Base-by-base conservation (phyloP, 1,140 invertebrate species). In the Ostrea denselamellosa region DNA sequence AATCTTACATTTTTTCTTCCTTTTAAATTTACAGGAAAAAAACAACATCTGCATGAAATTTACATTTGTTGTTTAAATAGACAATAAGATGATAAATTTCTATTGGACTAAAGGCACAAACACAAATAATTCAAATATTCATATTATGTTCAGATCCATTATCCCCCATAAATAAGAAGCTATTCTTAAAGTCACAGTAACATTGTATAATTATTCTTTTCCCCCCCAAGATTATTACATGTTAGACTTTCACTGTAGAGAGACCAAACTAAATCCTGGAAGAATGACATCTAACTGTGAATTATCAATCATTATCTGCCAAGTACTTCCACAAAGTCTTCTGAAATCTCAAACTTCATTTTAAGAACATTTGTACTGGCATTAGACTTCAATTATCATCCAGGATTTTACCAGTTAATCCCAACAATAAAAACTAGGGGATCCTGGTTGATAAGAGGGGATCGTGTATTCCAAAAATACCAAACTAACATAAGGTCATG, bases 261-360 rank as follows among this genome's bases (percentile, higher is more conserved):
- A 19, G 56, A 62, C 17, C 56, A n/a, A 19, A 17, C 17, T 62
- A 62, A n/a, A 62, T 62, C 56, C n/a, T 19, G 17, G 17, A 14
- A 62, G 14, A 62, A 62, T 19, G 17, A 12, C 7, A 62, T 62
- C 56, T 62, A 7, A 62, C 56, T 19, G 56, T 62, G 56, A 62
- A 12, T 62, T 62, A 62, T 62, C 56, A 62, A 62, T 62, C 56
- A 62, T 62, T 19, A 62, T 62, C 56, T 62, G 56, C n/a, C 56
- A 62, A 19, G 7, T 62, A 19, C 56, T 62, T n/a, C 56, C 7
- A 62, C 56, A 7, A 44, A 7, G 12, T 19, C 56, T 14, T 19
- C 56, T 19, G 56, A 62, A n/a, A n/a, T 17, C 56, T 19, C 56
- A 1, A 2, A 62, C 56, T 62, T 62, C 56, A 62, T 14, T 62